Base-by-base conservation (phyloP, 2,113 vertebrate genomes). In the Ancistrus triradiatus region DNA sequence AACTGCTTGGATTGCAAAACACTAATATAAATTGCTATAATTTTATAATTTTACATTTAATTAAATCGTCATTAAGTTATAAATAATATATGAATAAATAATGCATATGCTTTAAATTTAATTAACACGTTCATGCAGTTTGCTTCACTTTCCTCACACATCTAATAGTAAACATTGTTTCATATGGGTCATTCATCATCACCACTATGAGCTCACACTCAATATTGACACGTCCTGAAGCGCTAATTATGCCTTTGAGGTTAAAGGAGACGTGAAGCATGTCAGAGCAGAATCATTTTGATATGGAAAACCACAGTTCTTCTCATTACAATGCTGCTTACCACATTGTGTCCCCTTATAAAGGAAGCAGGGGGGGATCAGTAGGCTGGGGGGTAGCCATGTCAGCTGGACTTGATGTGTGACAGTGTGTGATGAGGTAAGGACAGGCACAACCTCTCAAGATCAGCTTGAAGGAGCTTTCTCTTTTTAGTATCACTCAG, bases 381-480 rank as follows among this genome's bases (percentile, higher is more conserved):
- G 69, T 66, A 48, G 48, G 35, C 37, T 69, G 68, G 55, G 42
- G 7, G 40, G 61, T 24, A 18, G 33, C 63, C 61, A 10, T 81
- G 84, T 84, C 88, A 90, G 80, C 86, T 90, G 88, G 81, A 86
- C 86, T 84, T 90, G 88, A 89, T 86, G 82, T 85, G 80, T 74
- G 80, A 68, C 70, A 66, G 70, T 76, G 70, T 79, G 68, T 46
- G 28, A 42, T 25, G 19, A 53, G 55, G 81, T 83, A 62, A 74
- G 75, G 76, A 82, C 70, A 79, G 28, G 67, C 61, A 70, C 62
- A 78, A 28, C 63, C 58, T 66, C 63, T 59, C 49, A 64, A 77
- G 64, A 73, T 70, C 78, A 78, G 74, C 69, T 78, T 62, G 21
- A 68, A 50, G 58, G 66, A 59, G 25, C 74, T 46, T 56, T 72